Conservation (phyloP, 92 coral and sea anemone species). For the Epizoanthus ramosus region DNA sequence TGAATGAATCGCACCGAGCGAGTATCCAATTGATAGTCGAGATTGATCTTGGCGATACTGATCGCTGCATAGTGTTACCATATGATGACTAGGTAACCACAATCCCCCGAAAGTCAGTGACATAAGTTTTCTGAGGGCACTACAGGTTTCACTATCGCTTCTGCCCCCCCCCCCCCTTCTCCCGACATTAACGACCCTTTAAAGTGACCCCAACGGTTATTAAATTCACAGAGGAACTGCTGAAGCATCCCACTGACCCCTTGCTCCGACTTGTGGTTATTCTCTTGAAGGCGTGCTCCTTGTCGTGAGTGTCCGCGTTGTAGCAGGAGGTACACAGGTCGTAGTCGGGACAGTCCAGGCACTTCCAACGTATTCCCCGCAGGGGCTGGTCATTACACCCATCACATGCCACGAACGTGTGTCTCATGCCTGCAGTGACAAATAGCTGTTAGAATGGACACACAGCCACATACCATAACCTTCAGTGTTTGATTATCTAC, state of each 20-base stretch:
- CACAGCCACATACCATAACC: too few species aligned
- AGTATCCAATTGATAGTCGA: too few species aligned
- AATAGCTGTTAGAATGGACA: neutral
- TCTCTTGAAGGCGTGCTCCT: constrained; percentile 52
- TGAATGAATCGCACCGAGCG: too few species aligned
- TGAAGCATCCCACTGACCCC: constrained; percentile 32
- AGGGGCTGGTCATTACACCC: constrained; percentile 56
- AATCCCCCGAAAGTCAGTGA: too few species aligned
- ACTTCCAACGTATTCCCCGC: constrained; percentile 66
- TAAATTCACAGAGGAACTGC: neutral
- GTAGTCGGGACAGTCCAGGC: constrained; percentile 50
- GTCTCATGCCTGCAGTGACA: constrained; percentile 40
- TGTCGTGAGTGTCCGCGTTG: constrained; percentile 61
- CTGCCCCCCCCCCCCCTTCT: too few species aligned
- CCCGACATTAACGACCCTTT: too few species aligned
- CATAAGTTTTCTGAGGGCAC: too few species aligned
- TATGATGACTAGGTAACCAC: too few species aligned
- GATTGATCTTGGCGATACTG: too few species aligned
- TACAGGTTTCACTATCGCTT: too few species aligned
- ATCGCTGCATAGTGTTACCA: too few species aligned
- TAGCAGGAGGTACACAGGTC: constrained; percentile 70
- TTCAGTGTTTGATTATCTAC: too few species aligned
- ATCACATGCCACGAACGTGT: constrained; percentile 47
- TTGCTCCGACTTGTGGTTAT: constrained; percentile 25
- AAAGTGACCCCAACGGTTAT: neutral